A percentile compares a stretch with the other conserved stretches of the same genome.
Conservation (phyloP, 2,888 invertebrate species). For the Tetramorium bicarinatum region DNA sequence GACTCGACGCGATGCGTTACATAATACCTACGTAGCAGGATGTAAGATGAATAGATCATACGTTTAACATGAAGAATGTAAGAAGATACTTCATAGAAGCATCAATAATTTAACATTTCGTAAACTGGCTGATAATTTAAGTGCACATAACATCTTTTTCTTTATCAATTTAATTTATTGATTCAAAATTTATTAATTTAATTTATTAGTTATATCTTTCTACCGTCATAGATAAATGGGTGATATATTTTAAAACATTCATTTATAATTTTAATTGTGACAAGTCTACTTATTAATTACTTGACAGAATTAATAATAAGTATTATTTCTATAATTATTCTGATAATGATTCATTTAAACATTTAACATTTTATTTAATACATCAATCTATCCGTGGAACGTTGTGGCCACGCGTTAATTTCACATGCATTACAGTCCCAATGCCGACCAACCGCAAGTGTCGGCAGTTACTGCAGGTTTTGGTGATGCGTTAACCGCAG, state of each 20-base stretch:
- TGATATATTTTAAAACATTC: not conserved
- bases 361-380: slow-evolving; percentile 3
- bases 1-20: slow-evolving; percentile 31
- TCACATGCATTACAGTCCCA: slow-evolving; percentile 65
- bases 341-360: not conserved
- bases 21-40: slow-evolving; percentile 34
- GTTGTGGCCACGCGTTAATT: slow-evolving; percentile 44
- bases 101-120: not conserved
- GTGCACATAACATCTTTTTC: not conserved
- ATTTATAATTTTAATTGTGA: not conserved
- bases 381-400: slow-evolving; percentile 35
- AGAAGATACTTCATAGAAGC: not conserved
- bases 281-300: not conserved
- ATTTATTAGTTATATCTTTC: slow-evolving; percentile 13
- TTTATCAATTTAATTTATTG: not conserved
- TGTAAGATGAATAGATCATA: slow-evolving; percentile 35
- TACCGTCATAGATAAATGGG: too few relatives aligned
- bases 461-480: slow-evolving; percentile 85
- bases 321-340: not conserved
- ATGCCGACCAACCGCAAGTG: slow-evolving; percentile 72
- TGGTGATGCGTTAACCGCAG: slow-evolving; percentile 90
- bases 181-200: not conserved
- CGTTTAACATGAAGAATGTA: slow-evolving; percentile 9
- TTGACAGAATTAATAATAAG: not conserved
- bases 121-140: not conserved